Evolutionary conservation across 1,140 invertebrate genomes (phyloP).

Genomic region (Zophobas morio): DNA sequence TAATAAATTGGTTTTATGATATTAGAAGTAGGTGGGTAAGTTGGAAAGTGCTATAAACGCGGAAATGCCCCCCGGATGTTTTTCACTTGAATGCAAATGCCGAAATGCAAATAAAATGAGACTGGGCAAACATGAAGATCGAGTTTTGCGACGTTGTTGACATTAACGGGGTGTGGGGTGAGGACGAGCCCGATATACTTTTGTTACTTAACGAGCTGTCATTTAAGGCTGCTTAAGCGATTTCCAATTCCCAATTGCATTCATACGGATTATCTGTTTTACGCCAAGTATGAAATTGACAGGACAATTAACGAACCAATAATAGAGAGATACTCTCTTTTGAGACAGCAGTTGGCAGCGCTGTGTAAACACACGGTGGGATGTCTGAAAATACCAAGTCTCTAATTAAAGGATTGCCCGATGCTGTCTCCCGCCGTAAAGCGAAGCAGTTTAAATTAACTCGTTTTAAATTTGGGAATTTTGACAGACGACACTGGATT

Average conservation of each 20-base stretch:
- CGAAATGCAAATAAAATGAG: not conserved
- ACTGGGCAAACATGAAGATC: not conserved
- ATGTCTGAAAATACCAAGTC: conserved; percentile 6
- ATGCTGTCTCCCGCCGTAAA: not conserved
- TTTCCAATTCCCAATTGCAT: conserved; percentile 31
- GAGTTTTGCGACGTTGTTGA: not conserved
- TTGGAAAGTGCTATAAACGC: no score
- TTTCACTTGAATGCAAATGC: not conserved
- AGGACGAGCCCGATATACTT: not conserved
- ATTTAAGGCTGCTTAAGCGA: conserved; percentile 11
- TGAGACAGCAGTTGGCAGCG: not conserved
- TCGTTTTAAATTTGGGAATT: conserved; percentile 7
- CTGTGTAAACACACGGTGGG: conserved; percentile 11
- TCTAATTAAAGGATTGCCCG: conserved; percentile 32
- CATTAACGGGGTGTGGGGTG: not conserved
- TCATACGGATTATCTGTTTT: conserved; percentile 20
- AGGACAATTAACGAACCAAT: conserved; percentile 33
- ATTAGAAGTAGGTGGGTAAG: no score
- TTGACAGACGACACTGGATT: conserved; percentile 5
- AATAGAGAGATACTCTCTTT: conserved; percentile 18
- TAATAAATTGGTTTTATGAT: no score
- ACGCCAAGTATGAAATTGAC: conserved; percentile 32
- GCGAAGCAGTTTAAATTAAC: not conserved
- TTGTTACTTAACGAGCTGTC: conserved; percentile 4
- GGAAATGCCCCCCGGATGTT: not conserved